phyloP scores from a whole-genome alignment of 2,888 invertebrate genomes.

The Adelognathus sp. region DNA sequence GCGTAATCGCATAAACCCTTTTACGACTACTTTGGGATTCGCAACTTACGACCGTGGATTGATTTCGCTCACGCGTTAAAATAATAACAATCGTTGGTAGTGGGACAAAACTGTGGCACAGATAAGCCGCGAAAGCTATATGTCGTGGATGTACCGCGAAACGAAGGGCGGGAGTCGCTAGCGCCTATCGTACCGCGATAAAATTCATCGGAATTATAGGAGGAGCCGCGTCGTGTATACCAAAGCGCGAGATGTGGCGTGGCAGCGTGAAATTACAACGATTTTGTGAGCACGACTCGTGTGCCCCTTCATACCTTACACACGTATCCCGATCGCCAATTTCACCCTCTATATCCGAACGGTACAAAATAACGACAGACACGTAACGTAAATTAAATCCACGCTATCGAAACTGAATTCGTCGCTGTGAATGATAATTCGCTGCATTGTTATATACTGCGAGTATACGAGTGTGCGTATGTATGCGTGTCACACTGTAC shows the following conservation, averaged over 20 bases:
- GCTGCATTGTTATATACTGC: not conserved
- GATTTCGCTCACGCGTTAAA: not conserved
- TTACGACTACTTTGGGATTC: not conserved
- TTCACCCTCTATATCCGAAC: slow-evolving; percentile 26
- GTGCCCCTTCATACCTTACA: too few species aligned
- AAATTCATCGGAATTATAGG: slow-evolving; percentile 58
- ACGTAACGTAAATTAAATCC: slow-evolving; percentile 58
- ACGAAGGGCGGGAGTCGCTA: slow-evolving; percentile 1
- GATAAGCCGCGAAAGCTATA: not conserved
- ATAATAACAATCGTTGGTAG: not conserved
- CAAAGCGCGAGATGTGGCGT: slow-evolving; percentile 7
- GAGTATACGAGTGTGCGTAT: not conserved
- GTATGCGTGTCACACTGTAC: slow-evolving; percentile 16
- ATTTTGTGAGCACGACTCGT: slow-evolving; percentile 46
- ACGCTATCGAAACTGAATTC: slow-evolving; percentile 59
- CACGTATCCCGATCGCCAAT: slow-evolving; percentile 42
- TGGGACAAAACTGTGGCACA: not conserved
- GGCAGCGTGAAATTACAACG: slow-evolving; percentile 47
- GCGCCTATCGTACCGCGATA: slow-evolving; percentile 36
- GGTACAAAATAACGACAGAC: slow-evolving; percentile 25
- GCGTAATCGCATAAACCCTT: too few species aligned
- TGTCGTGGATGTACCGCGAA: not conserved
- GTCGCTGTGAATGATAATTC: slow-evolving; percentile 56
- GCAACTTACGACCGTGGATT: not conserved
- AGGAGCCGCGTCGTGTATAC: not conserved